Evolutionary conservation across 2,113 vertebrate genomes (phyloP).

Genomic region (Loxodonta africana): DNA sequence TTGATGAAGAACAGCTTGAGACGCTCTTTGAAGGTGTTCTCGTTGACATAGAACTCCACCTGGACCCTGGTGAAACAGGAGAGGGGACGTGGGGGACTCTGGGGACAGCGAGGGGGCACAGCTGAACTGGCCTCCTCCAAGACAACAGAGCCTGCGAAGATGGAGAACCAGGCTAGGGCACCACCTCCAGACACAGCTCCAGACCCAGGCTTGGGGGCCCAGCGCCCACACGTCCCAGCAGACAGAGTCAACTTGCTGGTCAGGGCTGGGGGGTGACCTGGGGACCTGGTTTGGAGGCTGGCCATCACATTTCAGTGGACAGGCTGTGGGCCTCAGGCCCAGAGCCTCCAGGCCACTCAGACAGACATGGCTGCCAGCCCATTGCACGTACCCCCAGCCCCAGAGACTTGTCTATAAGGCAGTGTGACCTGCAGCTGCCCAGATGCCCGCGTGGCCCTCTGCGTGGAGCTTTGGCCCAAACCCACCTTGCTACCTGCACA

Average conservation of each 20-base stretch:
- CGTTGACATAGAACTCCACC: conserved; percentile 99
- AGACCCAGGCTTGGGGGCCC: background rate
- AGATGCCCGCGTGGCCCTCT: background rate
- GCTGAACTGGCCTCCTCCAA: rapidly evolving
- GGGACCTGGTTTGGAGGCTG: background rate
- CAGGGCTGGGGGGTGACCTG: background rate
- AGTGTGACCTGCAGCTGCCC: background rate
- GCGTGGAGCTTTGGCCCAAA: too few relatives aligned
- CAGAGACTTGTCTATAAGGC: too few relatives aligned
- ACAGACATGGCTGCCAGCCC: too few relatives aligned
- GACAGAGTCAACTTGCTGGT: background rate
- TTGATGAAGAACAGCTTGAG: conserved; percentile 99
- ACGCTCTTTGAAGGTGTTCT: conserved; percentile 99
- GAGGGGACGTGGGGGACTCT: background rate
- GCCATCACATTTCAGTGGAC: background rate
- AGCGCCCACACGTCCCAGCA: rapidly evolving
- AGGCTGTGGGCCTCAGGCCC: background rate
- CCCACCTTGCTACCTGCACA: background rate
- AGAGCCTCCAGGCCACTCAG: background rate
- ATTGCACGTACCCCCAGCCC: background rate
- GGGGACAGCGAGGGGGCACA: too few relatives aligned
- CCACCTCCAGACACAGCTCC: background rate
- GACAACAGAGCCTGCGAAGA: too few relatives aligned
- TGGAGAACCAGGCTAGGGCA: background rate
- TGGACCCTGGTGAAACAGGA: conserved; percentile 92